A percentile compares a stretch with the other conserved stretches of the same genome.
These are phyloP conservation scores for Xerus rutilus DNA, from an alignment of 2,797 vertebrate species.

Conservation along the genomic window DNA sequence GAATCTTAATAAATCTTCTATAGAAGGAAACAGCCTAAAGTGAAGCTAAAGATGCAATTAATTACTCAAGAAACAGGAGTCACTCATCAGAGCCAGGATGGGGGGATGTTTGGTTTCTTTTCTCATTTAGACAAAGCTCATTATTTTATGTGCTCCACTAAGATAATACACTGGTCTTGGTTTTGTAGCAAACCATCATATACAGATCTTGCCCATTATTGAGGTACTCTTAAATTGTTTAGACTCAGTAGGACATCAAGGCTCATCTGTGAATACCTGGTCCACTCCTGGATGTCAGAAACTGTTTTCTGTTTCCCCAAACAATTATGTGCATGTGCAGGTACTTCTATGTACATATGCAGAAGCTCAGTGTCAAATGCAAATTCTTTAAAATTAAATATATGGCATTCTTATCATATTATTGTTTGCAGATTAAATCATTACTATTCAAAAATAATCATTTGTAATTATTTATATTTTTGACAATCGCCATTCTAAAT, in stretches of 20 bases:
- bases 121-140: background rate
- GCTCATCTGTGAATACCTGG: background rate
- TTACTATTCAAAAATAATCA: background rate
- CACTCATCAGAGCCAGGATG: background rate
- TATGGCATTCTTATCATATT: background rate
- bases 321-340: background rate
- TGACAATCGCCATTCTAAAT: too few species aligned
- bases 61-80: background rate
- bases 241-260: background rate
- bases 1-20: background rate
- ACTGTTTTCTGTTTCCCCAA: background rate
- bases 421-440: background rate
- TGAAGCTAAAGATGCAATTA: background rate
- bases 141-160: background rate
- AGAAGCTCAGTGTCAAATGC: background rate
- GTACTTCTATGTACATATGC: too few species aligned
- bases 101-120: fast-evolving
- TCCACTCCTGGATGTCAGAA: background rate
- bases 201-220: background rate
- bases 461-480: background rate
- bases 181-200: background rate
- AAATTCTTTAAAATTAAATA: background rate
- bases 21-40: background rate
- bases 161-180: background rate
- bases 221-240: background rate